phyloP scores from a whole-genome alignment of 2,888 invertebrate species.

The Herminia tarsipennalis region DNA sequence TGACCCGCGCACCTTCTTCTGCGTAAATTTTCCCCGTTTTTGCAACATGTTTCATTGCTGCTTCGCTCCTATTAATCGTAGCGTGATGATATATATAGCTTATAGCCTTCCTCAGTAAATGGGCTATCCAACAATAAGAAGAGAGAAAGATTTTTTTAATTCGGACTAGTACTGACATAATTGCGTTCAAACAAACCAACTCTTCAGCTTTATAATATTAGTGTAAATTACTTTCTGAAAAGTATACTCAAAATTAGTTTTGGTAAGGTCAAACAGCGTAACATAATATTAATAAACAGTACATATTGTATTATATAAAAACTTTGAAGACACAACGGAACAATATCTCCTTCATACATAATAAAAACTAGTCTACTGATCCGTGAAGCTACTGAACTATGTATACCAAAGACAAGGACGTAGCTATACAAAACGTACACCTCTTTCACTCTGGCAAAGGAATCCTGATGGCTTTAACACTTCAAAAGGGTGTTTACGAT shows the following conservation, averaged over 20 bases:
- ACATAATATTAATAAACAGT: slow-evolving; percentile 25
- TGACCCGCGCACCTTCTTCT: too few relatives aligned
- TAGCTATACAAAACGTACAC: neutral
- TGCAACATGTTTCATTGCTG: too few relatives aligned
- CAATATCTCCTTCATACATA: slow-evolving; percentile 36
- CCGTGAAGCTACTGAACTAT: slow-evolving; percentile 18
- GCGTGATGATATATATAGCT: too few relatives aligned
- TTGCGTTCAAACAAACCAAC: too few relatives aligned
- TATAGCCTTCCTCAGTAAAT: too few relatives aligned
- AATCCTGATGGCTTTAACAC: slow-evolving; percentile 15
- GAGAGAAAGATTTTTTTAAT: too few relatives aligned
- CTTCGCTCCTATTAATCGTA: too few relatives aligned
- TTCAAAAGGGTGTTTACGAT: slow-evolving; percentile 21
- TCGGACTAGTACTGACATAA: too few relatives aligned
- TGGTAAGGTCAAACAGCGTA: neutral
- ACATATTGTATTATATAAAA: slow-evolving; percentile 19
- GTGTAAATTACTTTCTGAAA: neutral
- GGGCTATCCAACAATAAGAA: too few relatives aligned
- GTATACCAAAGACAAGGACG: slow-evolving; percentile 9
- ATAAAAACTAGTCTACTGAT: slow-evolving; percentile 35
- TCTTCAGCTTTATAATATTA: too few relatives aligned
- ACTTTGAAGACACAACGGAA: slow-evolving; percentile 20
- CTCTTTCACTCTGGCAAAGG: slow-evolving; percentile 6
- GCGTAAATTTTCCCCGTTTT: too few relatives aligned
- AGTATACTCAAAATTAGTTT: neutral